These are phyloP conservation scores for Caenorhabditis latens DNA, from an alignment of 1,140 invertebrate genomes.

Conservation along the genomic window DNA sequence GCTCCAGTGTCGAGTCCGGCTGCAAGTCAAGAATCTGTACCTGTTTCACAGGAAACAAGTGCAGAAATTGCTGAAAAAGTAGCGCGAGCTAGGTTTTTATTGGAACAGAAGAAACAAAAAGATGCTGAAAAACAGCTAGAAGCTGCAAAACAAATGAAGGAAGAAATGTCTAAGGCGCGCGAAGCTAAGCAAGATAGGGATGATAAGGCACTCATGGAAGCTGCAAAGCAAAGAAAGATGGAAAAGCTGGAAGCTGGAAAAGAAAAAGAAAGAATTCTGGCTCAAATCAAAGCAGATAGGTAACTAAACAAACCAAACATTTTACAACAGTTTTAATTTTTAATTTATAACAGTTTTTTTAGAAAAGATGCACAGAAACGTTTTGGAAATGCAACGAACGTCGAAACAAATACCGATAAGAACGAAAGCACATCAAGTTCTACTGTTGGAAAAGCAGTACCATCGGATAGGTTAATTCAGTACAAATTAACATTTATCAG, in stretches of 20 bases:
- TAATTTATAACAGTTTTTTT: no score
- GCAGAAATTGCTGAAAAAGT: slow-evolving; percentile 20
- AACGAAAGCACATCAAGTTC: not conserved
- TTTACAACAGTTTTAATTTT: not conserved
- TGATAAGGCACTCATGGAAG: slow-evolving; percentile 8
- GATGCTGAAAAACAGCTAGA: slow-evolving; percentile 16
- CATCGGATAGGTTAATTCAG: slow-evolving; percentile 10
- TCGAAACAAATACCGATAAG: not conserved
- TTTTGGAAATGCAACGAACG: not conserved
- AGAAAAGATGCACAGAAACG: slow-evolving; percentile 14
- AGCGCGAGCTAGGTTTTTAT: not conserved
- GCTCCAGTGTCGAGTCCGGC: not conserved
- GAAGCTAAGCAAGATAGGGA: slow-evolving; percentile 38
- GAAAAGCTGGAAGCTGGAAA: slow-evolving; percentile 1
- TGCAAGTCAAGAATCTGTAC: not conserved
- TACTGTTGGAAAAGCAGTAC: not conserved
- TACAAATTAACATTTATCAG: not conserved
- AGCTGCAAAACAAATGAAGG: slow-evolving; percentile 1
- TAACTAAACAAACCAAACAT: not conserved
- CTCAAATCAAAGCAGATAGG: slow-evolving; percentile 31
- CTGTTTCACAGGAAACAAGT: slow-evolving; percentile 18
- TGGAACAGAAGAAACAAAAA: slow-evolving; percentile 27
- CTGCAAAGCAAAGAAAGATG: slow-evolving; percentile 12
- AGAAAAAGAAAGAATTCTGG: slow-evolving; percentile 19
- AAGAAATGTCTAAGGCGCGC: slow-evolving; percentile 2